These are phyloP conservation scores for Zygothrica quintamaculata DNA, from an alignment of 2,888 invertebrate genomes.

Conservation along the genomic window DNA sequence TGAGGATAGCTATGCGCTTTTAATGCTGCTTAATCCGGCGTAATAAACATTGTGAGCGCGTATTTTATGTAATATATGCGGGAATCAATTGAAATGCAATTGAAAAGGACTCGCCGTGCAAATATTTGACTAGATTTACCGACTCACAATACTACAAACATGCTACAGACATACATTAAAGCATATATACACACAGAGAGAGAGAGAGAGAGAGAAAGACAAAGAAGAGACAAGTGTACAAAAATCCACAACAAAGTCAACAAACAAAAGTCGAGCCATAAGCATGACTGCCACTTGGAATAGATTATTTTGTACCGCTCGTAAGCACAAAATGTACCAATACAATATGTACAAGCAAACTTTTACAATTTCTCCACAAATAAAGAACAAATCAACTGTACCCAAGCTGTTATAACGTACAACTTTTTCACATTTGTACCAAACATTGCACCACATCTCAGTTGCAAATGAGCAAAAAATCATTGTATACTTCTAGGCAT, in stretches of 20 bases:
- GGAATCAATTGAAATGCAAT: constrained; percentile 70
- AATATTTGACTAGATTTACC: constrained; percentile 69
- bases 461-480: constrained; percentile 51
- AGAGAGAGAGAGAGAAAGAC: background rate
- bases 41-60: constrained; percentile 70
- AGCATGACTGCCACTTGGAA: background rate
- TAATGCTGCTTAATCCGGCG: constrained; percentile 79
- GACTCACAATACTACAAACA: constrained; percentile 49
- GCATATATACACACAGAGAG: constrained; percentile 3
- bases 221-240: constrained; percentile 13
- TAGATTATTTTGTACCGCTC: background rate
- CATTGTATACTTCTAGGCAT: constrained; percentile 65
- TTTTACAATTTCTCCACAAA: too few relatives aligned
- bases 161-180: constrained; percentile 5
- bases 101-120: constrained; percentile 72
- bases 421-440: too few relatives aligned
- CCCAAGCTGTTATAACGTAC: too few relatives aligned
- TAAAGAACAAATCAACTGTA: too few relatives aligned
- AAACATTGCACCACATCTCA: constrained; percentile 33
- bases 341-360: too few relatives aligned
- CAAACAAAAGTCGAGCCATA: constrained; percentile 46
- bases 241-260: constrained; percentile 43
- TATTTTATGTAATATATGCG: constrained; percentile 63
- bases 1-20: constrained; percentile 60
- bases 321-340: too few relatives aligned